phyloP scores from a whole-genome alignment of 1,140 invertebrate species.

The Stegodyphus dumicola region DNA sequence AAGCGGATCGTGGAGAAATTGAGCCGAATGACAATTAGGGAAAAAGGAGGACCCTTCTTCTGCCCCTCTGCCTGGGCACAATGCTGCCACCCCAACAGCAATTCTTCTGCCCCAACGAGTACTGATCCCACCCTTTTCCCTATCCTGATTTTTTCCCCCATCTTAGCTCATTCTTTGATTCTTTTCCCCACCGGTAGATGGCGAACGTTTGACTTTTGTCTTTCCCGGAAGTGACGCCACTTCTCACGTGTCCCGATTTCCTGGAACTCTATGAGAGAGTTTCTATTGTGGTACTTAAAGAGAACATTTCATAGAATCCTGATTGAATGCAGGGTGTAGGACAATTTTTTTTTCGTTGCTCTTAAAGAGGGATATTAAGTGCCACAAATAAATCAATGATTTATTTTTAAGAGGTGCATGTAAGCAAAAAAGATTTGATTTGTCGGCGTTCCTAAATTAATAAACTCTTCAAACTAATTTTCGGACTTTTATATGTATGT shows the following conservation, averaged over 20 bases:
- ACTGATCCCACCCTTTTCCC: slow-evolving; percentile 1
- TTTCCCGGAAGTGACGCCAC: slow-evolving; percentile 52
- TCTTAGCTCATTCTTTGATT: not conserved
- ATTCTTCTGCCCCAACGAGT: slow-evolving; percentile 34
- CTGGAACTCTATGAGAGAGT: slow-evolving; percentile 19
- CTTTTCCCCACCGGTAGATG: slow-evolving; percentile 24
- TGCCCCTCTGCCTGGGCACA: slow-evolving; percentile 26
- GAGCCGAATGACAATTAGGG: slow-evolving; percentile 52
- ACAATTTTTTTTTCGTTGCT: slow-evolving; percentile 9
- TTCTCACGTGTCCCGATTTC: slow-evolving; percentile 50
- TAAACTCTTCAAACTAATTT: too few species aligned
- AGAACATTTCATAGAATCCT: not conserved
- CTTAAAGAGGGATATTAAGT: not conserved
- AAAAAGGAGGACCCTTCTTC: slow-evolving; percentile 12
- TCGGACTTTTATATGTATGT: too few species aligned
- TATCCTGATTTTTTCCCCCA: not conserved
- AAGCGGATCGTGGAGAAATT: slow-evolving; percentile 20
- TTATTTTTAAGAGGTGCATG: too few species aligned
- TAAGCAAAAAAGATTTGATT: too few species aligned
- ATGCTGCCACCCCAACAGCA: slow-evolving; percentile 10
- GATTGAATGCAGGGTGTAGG: not conserved
- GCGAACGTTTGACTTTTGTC: slow-evolving; percentile 48
- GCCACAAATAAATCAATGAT: too few species aligned
- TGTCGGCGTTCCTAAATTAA: too few species aligned
- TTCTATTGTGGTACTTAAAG: slow-evolving; percentile 11